phyloP scores from a whole-genome alignment of 1,140 invertebrate genomes.

The Drosophila sulfurigaster region DNA sequence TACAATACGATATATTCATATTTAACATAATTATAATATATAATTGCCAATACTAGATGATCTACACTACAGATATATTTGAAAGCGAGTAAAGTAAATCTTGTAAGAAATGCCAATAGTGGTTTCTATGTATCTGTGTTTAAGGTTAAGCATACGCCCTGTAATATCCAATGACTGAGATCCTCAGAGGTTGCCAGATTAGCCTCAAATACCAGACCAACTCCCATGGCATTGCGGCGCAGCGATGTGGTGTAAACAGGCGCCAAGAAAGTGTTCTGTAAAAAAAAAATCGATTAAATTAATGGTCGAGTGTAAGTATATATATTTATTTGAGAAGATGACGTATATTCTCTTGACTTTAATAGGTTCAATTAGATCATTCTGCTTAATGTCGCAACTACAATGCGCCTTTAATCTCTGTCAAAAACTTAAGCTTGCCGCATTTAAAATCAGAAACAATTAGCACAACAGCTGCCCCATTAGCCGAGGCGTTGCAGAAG shows the following conservation, averaged over 20 bases:
- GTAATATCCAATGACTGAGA: conserved; percentile 94
- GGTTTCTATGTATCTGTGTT: conserved; percentile 87
- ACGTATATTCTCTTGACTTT: neutral
- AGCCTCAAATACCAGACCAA: conserved; percentile 95
- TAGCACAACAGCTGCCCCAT: conserved; percentile 76
- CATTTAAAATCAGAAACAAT: conserved; percentile 80
- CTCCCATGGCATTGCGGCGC: conserved; percentile 94
- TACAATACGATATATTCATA: conserved; percentile 28
- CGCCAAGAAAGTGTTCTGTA: conserved; percentile 92
- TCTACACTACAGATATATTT: conserved; percentile 15
- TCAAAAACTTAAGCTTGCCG: conserved; percentile 22
- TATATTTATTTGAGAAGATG: neutral
- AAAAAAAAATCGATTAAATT: neutral
- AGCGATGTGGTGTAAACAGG: conserved; percentile 95
- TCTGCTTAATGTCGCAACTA: neutral
- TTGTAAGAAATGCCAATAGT: conserved; percentile 31
- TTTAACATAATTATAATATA: conserved; percentile 28
- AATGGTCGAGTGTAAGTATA: neutral
- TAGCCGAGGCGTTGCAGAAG: conserved; percentile 34
- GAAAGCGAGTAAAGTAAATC: conserved; percentile 34
- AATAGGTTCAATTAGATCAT: conserved; percentile 7
- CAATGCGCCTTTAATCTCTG: conserved; percentile 13
- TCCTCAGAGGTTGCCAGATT: conserved; percentile 92
- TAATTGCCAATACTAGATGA: conserved; percentile 63
- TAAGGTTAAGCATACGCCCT: conserved; percentile 93